These are phyloP conservation scores for Leptogaster cylindrica DNA, from an alignment of 2,888 invertebrate species.

Conservation along the genomic window DNA sequence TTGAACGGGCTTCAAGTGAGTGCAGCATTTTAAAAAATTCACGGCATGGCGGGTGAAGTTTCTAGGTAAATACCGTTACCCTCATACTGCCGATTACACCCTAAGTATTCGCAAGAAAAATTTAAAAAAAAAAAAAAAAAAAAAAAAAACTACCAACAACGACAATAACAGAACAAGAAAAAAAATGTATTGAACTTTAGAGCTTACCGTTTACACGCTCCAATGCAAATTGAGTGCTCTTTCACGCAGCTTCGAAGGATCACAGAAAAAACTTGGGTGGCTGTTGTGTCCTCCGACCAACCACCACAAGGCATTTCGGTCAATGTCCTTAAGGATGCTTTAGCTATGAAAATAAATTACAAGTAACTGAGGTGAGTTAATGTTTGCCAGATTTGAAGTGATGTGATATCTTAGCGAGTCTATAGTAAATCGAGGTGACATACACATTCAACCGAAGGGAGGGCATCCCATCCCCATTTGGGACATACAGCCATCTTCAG, in stretches of 20 bases:
- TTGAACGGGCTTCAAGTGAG: neutral
- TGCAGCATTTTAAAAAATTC: constrained; percentile 17
- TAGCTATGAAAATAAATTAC: neutral
- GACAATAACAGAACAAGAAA: neutral
- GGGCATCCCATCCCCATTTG: too few relatives aligned
- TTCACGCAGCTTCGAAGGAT: constrained; percentile 26
- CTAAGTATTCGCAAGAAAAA: too few relatives aligned
- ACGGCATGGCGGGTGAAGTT: constrained; percentile 17
- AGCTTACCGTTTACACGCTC: constrained; percentile 21
- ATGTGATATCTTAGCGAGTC: constrained; percentile 3
- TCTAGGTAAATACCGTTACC: constrained; percentile 26
- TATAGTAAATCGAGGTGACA: neutral
- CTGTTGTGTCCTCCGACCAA: neutral
- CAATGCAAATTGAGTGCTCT: constrained; percentile 31
- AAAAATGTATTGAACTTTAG: constrained; percentile 25
- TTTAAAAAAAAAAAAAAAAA: too few relatives aligned
- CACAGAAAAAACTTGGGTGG: neutral
- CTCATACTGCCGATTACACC: constrained; percentile 4
- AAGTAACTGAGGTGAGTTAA: neutral
- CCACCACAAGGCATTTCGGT: neutral
- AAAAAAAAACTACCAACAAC: too few relatives aligned
- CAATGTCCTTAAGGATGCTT: neutral
- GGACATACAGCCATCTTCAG: neutral
- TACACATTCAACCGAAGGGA: too few relatives aligned
- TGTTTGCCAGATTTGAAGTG: too few relatives aligned